Conservation (phyloP, 2,888 invertebrate genomes). For the Argyresthia albistria region DNA sequence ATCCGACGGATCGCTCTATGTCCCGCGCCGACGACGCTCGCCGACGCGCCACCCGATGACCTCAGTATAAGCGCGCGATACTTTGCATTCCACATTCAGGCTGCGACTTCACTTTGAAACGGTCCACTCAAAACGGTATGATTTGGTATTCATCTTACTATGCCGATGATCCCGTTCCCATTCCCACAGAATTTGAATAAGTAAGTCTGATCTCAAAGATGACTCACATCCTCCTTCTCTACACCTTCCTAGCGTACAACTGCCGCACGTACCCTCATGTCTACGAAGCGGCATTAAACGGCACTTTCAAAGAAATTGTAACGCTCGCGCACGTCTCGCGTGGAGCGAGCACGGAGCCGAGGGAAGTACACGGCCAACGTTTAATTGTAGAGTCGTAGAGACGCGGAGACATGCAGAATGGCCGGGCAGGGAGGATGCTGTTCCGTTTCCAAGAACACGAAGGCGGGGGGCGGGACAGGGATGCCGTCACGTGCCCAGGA, state of each 20-base stretch:
- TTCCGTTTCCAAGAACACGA: slow-evolving; percentile 20
- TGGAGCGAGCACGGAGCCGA: neutral
- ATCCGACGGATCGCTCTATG: slow-evolving; percentile 16
- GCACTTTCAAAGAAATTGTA: neutral
- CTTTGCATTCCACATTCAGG: neutral
- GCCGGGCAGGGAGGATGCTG: slow-evolving; percentile 13
- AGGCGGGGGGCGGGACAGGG: slow-evolving; percentile 14
- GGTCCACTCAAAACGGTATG: neutral
- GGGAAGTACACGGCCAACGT: neutral
- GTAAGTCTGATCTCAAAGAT: too few species aligned
- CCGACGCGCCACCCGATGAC: neutral
- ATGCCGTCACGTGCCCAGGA: slow-evolving; percentile 58
- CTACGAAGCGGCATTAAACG: too few species aligned
- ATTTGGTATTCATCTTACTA: neutral
- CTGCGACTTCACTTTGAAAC: neutral
- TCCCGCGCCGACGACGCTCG: slow-evolving; percentile 1
- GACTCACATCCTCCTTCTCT: too few species aligned
- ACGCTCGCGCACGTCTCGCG: neutral
- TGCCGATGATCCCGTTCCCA: neutral
- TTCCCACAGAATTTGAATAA: neutral
- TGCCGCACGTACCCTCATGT: too few species aligned
- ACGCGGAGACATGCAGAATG: slow-evolving; percentile 14
- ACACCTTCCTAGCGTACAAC: too few species aligned
- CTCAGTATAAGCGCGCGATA: slow-evolving; percentile 1
- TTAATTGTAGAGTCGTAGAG: slow-evolving; percentile 1